A percentile compares a stretch with the other conserved stretches of the same genome.
phyloP scores from a whole-genome alignment of 1,140 invertebrate species.

The Aradophagus sp. region DNA sequence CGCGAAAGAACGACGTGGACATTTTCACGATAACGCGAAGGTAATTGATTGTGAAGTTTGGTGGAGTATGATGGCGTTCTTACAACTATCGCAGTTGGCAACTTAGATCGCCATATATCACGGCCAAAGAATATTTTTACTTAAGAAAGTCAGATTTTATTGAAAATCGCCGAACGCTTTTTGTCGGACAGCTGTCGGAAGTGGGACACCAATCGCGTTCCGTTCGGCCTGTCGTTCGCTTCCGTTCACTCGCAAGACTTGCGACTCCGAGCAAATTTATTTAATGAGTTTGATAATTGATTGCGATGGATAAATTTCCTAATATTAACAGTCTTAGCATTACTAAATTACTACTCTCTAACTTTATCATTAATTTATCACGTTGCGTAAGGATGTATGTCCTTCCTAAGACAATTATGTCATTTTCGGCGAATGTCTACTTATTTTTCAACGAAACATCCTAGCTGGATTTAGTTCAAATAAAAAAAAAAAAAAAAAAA shows the following conservation, averaged over 20 bases:
- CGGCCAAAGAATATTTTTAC: not conserved
- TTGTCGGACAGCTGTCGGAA: constrained; percentile 23
- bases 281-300: constrained; percentile 35
- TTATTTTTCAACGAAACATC: no score
- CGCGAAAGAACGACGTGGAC: no score
- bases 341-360: constrained; percentile 25
- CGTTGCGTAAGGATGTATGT: constrained; percentile 4
- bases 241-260: constrained; percentile 8
- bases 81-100: no score
- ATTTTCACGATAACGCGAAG: no score
- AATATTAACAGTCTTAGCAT: constrained; percentile 18
- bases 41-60: no score
- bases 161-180: constrained; percentile 18
- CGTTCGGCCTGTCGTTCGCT: not conserved
- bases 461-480: no score
- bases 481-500: no score
- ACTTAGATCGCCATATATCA: no score
- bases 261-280: constrained; percentile 30
- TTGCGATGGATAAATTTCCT: constrained; percentile 31
- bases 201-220: constrained; percentile 1
- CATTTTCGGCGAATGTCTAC: no score
- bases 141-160: constrained; percentile 28
- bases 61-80: no score
- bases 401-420: constrained; percentile 21
- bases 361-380: constrained; percentile 40